These are phyloP conservation scores for Noctua fimbriata DNA, from an alignment of 2,888 invertebrate genomes.

Conservation along the genomic window DNA sequence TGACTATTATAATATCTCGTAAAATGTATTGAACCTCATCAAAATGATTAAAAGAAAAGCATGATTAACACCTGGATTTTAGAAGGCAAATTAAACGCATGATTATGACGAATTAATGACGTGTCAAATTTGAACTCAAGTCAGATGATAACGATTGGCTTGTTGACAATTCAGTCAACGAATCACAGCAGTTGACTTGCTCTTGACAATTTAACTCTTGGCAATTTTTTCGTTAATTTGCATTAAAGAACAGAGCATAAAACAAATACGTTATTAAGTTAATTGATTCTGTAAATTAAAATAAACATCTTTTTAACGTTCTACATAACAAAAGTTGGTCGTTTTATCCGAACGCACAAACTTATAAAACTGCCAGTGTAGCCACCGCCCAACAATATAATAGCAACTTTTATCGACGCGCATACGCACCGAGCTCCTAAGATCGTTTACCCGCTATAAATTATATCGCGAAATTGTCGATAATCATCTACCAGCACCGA, in stretches of 20 bases:
- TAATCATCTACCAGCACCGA: constrained; percentile 81
- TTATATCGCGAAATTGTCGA: constrained; percentile 83
- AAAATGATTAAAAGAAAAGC: not conserved
- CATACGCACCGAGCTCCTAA: constrained; percentile 79
- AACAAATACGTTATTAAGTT: not conserved
- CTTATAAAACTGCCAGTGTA: constrained; percentile 62
- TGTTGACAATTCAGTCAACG: not conserved
- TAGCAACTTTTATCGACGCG: constrained; percentile 82
- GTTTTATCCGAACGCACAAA: not conserved
- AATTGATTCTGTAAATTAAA: not conserved
- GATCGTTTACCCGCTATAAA: constrained; percentile 81
- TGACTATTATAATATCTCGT: constrained; percentile 5
- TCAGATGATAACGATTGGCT: not conserved
- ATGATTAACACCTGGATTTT: not conserved
- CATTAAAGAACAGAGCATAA: not conserved
- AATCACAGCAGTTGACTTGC: not conserved
- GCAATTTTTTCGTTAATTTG: not conserved
- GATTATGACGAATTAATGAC: too few relatives aligned
- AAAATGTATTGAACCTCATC: too few relatives aligned
- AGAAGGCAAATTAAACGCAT: not conserved
- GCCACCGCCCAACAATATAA: constrained; percentile 75
- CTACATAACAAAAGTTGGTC: not conserved
- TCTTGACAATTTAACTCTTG: not conserved
- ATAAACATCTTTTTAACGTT: not conserved
- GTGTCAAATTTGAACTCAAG: not conserved